phyloP scores from a whole-genome alignment of 2,113 vertebrate species.

The Platanista minor region DNA sequence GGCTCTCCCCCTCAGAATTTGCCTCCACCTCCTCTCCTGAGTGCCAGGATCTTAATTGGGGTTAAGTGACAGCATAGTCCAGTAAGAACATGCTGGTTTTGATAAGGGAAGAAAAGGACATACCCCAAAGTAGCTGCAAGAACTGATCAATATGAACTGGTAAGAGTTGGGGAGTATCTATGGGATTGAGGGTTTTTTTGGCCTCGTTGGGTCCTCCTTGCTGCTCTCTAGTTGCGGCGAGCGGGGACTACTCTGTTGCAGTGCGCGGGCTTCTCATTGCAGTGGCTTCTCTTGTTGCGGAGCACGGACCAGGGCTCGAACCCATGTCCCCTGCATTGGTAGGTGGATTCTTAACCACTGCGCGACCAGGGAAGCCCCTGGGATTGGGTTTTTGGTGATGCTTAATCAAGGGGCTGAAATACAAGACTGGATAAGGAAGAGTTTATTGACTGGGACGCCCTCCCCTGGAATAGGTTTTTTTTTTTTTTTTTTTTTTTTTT shows the following conservation, averaged over 20 bases:
- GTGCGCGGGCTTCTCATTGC: too few relatives aligned
- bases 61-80: neutral
- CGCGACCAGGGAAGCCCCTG: too few relatives aligned
- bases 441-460: neutral
- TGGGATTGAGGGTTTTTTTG: neutral
- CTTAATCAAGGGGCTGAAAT: neutral
- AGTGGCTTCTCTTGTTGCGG: too few relatives aligned
- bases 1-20: neutral
- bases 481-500: too few relatives aligned
- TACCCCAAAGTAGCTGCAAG: neutral
- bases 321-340: too few relatives aligned
- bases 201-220: too few relatives aligned
- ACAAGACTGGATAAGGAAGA: neutral
- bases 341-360: too few relatives aligned
- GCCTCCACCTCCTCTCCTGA: neutral
- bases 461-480: neutral
- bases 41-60: neutral
- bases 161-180: neutral
- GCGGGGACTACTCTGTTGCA: too few relatives aligned
- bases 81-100: neutral
- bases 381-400: neutral
- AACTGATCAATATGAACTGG: neutral
- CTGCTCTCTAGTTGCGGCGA: too few relatives aligned
- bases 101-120: neutral
- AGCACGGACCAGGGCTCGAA: too few relatives aligned